phyloP scores from a whole-genome alignment of 2,113 vertebrate species.

The Xiphias gladius region DNA sequence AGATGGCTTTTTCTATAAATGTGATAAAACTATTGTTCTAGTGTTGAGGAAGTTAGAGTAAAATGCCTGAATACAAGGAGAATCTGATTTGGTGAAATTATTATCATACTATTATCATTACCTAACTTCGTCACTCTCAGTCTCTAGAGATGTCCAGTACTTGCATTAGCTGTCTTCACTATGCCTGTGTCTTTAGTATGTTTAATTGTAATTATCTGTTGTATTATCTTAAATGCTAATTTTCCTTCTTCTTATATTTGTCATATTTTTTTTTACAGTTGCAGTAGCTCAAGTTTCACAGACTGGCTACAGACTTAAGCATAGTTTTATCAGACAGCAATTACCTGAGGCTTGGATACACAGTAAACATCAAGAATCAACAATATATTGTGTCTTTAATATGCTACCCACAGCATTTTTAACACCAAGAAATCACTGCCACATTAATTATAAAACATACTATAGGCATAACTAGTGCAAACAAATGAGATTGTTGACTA shows the following conservation, averaged over 20 bases:
- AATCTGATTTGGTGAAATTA: neutral
- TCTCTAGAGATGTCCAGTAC: neutral
- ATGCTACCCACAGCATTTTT: conserved; percentile 22
- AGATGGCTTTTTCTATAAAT: no score
- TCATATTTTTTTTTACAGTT: neutral
- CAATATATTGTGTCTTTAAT: conserved; percentile 37
- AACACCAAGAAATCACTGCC: conserved; percentile 41
- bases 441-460: conserved; percentile 43
- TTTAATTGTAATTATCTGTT: neutral
- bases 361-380: conserved; percentile 17
- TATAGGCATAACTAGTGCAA: conserved; percentile 8
- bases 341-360: neutral
- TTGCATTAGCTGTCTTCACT: no score
- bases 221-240: neutral
- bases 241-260: neutral
- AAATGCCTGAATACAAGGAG: no score
- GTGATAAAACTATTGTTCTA: no score
- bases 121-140: neutral
- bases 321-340: neutral
- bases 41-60: neutral
- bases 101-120: neutral
- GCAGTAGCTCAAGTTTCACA: neutral
- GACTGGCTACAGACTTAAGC: neutral
- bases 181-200: no score
- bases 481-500: conserved; percentile 11